Base-by-base conservation (phyloP, 2,797 vertebrate genomes). In the Myiotriccus ornatus region DNA sequence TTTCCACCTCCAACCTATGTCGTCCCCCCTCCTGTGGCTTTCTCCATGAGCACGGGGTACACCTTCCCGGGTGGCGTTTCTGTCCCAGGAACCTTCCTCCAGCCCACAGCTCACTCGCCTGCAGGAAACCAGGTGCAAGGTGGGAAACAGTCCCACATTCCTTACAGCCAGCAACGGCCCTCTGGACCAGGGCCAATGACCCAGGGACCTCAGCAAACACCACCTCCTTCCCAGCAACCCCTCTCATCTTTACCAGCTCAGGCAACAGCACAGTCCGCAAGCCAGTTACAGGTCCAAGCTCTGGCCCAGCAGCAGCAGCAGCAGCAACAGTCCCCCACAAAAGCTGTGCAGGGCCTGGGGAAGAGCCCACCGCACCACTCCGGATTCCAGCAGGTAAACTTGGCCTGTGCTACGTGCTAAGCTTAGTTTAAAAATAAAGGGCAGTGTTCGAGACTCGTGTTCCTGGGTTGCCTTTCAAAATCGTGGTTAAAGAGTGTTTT, bases 101-200 rank as follows among this genome's bases (percentile, higher is more conserved):
- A 99, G 98, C 97, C 98, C 68, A 96, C 98, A 70, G 97, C 98
- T 97, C 99, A 99, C 97, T 97, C 98, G 7, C 98, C 99, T 98
- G 97, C 98, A 69, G 98, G 98, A 96, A 97, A 96, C 90, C 98
- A 99, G 97, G 98, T 98, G 95, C 98, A 98, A 98, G 97, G 98
- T 62, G 99, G 98, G 96, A 99, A 99, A 97, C 99, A 97, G 87
- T 99, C 99, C 91, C 99, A 99, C 99, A 99, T 99, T 98, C 99
- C 99, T 97, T 99, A 99, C 97, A 99, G 99, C 97, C 99, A 99
- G 98, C 99, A 99, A 97, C 98, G 99, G 97, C 99, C 99, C 93
- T 99, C 99, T 1, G 98, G 98, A 96, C 98, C 98, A 96, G 99
- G 96, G 96, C 98, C 98, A 64, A 96, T 98, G 97, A 98, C 95